Percentiles rank a stretch among this genome's conserved stretches.
phyloP scores from a whole-genome alignment of 2,113 vertebrate species.

The Hepsetus odoe region DNA sequence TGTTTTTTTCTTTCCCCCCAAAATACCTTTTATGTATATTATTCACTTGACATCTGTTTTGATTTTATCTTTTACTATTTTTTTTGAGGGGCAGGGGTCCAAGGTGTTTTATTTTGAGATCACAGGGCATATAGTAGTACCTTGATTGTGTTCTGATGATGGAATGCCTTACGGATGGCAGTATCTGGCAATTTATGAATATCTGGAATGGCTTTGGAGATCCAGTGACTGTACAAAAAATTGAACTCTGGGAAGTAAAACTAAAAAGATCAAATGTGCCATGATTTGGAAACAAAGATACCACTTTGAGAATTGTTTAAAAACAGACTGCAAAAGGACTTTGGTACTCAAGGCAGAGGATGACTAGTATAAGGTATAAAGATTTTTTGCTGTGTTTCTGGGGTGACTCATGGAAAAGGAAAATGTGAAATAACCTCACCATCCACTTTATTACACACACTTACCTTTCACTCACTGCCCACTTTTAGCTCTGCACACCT shows the following conservation, averaged over 20 bases:
- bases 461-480: neutral
- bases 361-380: no score
- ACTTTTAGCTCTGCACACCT: neutral
- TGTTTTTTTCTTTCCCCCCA: neutral
- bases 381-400: neutral
- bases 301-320: conserved; percentile 31
- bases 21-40: neutral
- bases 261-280: conserved; percentile 30
- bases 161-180: no score
- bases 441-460: neutral
- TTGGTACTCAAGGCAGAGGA: conserved; percentile 31
- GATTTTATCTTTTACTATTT: neutral
- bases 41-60: neutral
- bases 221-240: conserved; percentile 28
- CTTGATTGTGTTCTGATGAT: conserved; percentile 12
- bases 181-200: conserved; percentile 13
- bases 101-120: neutral
- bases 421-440: conserved; percentile 43
- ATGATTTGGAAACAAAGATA: conserved; percentile 32
- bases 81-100: neutral
- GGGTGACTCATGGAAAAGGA: neutral
- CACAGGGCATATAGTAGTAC: neutral
- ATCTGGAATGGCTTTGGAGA: conserved; percentile 34
- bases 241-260: conserved; percentile 9
- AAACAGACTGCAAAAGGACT: conserved; percentile 29